Percentiles rank a stretch among this genome's conserved stretches.
phyloP scores from a whole-genome alignment of 2,797 vertebrate genomes.

The Fistularia commersonii region DNA sequence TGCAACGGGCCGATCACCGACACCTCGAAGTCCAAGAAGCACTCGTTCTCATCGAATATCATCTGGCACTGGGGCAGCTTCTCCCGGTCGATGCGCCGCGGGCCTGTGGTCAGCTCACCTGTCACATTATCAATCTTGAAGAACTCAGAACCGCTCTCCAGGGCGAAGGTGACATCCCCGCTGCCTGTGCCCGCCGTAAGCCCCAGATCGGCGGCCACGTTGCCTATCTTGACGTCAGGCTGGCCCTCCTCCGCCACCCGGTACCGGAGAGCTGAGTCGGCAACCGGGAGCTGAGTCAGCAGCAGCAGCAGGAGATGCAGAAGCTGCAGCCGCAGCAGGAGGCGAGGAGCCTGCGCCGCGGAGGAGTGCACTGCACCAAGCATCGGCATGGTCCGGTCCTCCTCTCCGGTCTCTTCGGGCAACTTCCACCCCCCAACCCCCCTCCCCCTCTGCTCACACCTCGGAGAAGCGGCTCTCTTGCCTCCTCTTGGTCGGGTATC shows the following conservation, averaged over 20 bases:
- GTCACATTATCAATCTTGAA: conserved; percentile 98
- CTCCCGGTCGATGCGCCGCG: conserved; percentile 92
- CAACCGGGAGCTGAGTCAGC: conserved; percentile 84
- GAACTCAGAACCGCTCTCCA: conserved; percentile 93
- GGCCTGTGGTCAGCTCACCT: conserved; percentile 91
- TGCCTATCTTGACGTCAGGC: conserved; percentile 91
- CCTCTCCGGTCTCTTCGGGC: conserved; percentile 3
- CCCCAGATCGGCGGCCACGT: conserved; percentile 90
- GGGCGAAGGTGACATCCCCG: conserved; percentile 93
- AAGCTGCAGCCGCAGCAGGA: conserved; percentile 78
- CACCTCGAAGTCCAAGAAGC: conserved; percentile 96
- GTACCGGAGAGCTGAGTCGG: conserved; percentile 90
- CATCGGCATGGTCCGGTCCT: conserved; percentile 70
- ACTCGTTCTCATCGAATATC: conserved; percentile 98
- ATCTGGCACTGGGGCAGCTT: conserved; percentile 96
- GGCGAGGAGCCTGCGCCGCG: conserved; percentile 69
- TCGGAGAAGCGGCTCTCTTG: conserved; percentile 15
- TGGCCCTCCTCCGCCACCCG: conserved; percentile 92
- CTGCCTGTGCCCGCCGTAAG: conserved; percentile 89
- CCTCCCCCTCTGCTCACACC: conserved; percentile 16
- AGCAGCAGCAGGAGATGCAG: conserved; percentile 80
- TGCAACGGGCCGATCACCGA: conserved; percentile 95
- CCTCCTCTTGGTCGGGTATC: conserved; percentile 35
- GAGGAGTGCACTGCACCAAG: conserved; percentile 78
- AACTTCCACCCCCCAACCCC: conserved; percentile 3